phyloP scores from a whole-genome alignment of 2,797 vertebrate genomes.

The Miichthys miiuy region DNA sequence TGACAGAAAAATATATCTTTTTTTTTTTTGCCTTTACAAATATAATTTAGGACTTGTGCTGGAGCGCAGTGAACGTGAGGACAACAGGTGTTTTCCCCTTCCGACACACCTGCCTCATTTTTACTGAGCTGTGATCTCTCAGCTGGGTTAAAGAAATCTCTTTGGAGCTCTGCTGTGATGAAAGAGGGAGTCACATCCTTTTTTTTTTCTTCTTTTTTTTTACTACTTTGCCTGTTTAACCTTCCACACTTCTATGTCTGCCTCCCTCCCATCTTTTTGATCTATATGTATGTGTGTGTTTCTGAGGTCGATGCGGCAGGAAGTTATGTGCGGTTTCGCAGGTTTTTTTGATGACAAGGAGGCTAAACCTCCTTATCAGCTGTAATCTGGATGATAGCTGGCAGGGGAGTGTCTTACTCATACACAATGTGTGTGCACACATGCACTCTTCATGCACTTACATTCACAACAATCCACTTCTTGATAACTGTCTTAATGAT shows the following conservation, averaged over 20 bases:
- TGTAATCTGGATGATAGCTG: constrained; percentile 39
- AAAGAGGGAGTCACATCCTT: constrained; percentile 28
- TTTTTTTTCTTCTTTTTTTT: constrained; percentile 5
- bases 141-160: constrained; percentile 15
- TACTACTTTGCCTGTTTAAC: constrained; percentile 31
- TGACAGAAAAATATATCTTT: background rate
- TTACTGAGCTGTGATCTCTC: constrained; percentile 43
- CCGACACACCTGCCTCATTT: constrained; percentile 38
- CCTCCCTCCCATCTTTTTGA: constrained; percentile 4
- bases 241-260: background rate
- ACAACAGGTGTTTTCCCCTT: constrained; percentile 46
- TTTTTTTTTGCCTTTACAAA: background rate
- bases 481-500: constrained; percentile 45
- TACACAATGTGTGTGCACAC: background rate
- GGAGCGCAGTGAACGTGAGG: constrained; percentile 9
- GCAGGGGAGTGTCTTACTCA: constrained; percentile 7
- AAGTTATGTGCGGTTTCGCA: constrained; percentile 46
- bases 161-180: constrained; percentile 40
- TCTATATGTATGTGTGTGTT: constrained; percentile 19
- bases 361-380: constrained; percentile 18
- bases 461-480: constrained; percentile 16
- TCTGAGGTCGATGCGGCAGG: constrained; percentile 43
- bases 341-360: constrained; percentile 31
- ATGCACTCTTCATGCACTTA: background rate
- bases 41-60: background rate